Conservation (phyloP, 2,888 invertebrate species). For the Nowickia ferox region DNA sequence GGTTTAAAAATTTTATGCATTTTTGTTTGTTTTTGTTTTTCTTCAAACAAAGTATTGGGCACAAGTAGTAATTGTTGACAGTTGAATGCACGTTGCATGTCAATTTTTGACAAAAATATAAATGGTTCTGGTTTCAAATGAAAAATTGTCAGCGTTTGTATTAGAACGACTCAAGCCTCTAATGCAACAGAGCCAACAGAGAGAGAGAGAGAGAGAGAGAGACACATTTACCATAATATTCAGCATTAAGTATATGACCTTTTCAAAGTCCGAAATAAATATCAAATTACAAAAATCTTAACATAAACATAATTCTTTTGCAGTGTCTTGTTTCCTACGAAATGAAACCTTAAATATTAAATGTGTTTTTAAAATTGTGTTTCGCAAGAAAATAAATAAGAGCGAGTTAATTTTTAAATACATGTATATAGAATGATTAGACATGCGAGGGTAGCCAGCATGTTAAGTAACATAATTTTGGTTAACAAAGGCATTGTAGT, state of each 20-base stretch:
- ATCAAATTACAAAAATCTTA: slow-evolving; percentile 44
- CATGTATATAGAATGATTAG: not conserved
- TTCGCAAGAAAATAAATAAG: not conserved
- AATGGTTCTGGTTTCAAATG: slow-evolving; percentile 67
- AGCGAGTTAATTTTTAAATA: slow-evolving; percentile 35
- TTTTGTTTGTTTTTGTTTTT: not conserved
- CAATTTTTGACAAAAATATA: slow-evolving; percentile 75
- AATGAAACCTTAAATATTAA: slow-evolving; percentile 38
- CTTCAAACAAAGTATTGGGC: slow-evolving; percentile 47
- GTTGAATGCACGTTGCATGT: slow-evolving; percentile 81
- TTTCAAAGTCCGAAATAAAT: slow-evolving; percentile 50
- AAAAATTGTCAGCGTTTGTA: slow-evolving; percentile 56
- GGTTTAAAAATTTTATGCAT: not conserved
- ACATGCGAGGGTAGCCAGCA: not conserved
- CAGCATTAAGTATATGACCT: slow-evolving; percentile 59
- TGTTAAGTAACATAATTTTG: too few species aligned
- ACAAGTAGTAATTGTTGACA: slow-evolving; percentile 80
- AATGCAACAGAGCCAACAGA: not conserved
- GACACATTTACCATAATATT: slow-evolving; percentile 31
- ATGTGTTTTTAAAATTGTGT: slow-evolving; percentile 37
- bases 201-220: not conserved
- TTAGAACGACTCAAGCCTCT: not conserved
- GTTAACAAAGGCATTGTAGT: too few species aligned
- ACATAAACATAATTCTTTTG: slow-evolving; percentile 13
- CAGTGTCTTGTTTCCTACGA: slow-evolving; percentile 16